Evolutionary conservation across 2,888 invertebrate genomes (phyloP).

Genomic region (Epistrophe eligans): DNA sequence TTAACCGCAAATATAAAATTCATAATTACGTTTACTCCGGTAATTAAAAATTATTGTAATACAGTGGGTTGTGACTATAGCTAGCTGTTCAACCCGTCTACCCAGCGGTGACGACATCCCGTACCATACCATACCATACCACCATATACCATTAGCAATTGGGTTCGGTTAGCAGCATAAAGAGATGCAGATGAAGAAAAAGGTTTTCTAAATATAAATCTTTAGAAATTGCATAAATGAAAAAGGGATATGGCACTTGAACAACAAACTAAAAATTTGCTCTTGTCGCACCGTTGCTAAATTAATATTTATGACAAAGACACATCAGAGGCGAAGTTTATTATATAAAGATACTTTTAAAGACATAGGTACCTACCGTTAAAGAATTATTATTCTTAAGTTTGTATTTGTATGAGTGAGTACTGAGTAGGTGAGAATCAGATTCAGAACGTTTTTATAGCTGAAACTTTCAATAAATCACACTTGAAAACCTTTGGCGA

Average conservation of each 20-base stretch:
- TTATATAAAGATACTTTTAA: conserved; percentile 20
- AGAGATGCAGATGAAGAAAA: conserved; percentile 75
- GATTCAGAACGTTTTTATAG: conserved; percentile 28
- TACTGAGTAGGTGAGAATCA: background rate
- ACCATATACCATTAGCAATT: conserved; percentile 35
- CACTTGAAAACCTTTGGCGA: conserved; percentile 50
- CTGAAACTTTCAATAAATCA: conserved; percentile 72
- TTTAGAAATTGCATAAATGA: conserved; percentile 75
- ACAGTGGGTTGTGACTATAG: conserved; percentile 76
- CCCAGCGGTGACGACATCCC: conserved; percentile 17
- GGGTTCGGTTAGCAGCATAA: conserved; percentile 65
- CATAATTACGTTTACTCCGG: conserved; percentile 84
- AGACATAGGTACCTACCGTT: background rate
- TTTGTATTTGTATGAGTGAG: conserved; percentile 1
- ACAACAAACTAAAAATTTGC: conserved; percentile 72
- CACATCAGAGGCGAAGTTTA: conserved; percentile 25
- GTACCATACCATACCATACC: background rate
- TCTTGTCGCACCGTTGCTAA: conserved; percentile 60
- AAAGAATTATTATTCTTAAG: background rate
- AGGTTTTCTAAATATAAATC: conserved; percentile 75
- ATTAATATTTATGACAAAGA: conserved; percentile 72
- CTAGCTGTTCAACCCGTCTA: conserved; percentile 10
- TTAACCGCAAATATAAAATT: conserved; percentile 82
- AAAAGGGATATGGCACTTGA: conserved; percentile 75
- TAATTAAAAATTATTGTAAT: conserved; percentile 84